Evolutionary conservation across 2,888 invertebrate genomes (phyloP), one percentile per base, ranked within the genome.

Genomic region (Amblyteles armatorius): DNA sequence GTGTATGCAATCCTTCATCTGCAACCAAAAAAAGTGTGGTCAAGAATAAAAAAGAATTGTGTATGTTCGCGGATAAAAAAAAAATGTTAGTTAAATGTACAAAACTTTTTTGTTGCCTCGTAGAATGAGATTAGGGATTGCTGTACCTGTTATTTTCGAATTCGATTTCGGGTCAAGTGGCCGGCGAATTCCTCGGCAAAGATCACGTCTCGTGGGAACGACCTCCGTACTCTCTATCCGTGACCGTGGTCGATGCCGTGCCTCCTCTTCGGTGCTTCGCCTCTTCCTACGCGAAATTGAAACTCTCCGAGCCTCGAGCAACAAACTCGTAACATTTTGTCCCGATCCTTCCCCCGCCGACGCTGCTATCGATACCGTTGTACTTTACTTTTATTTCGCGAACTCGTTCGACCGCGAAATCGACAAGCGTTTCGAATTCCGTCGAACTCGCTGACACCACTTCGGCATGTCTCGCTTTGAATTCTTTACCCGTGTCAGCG

Each of bases 171-270:
- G 73, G 72, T 82, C 68, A 63, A 85, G 72, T 67, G 50, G 65
- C 16, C 44, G 63, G 29, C 16, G 65, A 13, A 63, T 11, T 22
- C n/a, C 44, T 71, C 71, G 44, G 55, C 65, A 71, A 77, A 67
- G 83, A 87, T 87, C 83, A 86, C 83, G 85, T 87, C 85, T 86
- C 85, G 73, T 52, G 82, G 74, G 81, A 86, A 80, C 82, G 79
- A 74, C 60, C 79, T 19, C 65, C 44, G 65, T 76, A 44, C 72
- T 74, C 71, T 84, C 16, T 48, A 16, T 48, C 36, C 79, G 74
- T 84, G 78, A 84, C 77, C 83, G 71, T 13, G 79, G 65, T 63
- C 84, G 68, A 79, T 82, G 83, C 82, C 72, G 79, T 69, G 33
- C 22, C 19, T 79, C 67, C 71, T 76, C 57, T 57, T 65, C 55